phyloP scores from a whole-genome alignment of 2,113 vertebrate genomes.

The Menura novaehollandiae region DNA sequence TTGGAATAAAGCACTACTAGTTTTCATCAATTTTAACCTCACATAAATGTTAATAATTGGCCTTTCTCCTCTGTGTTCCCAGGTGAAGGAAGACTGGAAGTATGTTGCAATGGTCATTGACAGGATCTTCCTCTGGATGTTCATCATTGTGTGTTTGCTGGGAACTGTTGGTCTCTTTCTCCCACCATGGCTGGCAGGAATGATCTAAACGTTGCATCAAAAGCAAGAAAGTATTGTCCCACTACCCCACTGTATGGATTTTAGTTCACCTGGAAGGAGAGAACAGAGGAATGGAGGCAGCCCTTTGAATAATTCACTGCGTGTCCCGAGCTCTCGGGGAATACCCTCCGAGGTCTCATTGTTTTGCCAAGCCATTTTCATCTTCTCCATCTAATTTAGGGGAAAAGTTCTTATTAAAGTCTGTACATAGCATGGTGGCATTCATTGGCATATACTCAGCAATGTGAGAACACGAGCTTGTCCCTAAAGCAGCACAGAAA shows the following conservation, averaged over 20 bases:
- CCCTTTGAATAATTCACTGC: neutral
- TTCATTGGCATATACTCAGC: neutral
- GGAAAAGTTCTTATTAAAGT: constrained; percentile 4
- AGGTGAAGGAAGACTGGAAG: constrained; percentile 99
- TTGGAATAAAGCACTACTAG: neutral
- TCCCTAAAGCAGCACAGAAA: neutral
- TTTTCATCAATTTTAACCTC: neutral
- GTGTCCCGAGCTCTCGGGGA: neutral
- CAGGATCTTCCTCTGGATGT: constrained; percentile 98
- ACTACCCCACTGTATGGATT: neutral
- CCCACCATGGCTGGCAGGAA: constrained; percentile 95
- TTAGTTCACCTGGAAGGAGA: neutral
- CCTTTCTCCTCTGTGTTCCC: neutral
- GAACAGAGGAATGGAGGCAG: neutral
- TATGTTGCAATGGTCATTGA: constrained; percentile 98
- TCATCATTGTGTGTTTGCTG: constrained; percentile 92
- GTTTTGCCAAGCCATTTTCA: neutral
- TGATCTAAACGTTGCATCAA: constrained; percentile 79
- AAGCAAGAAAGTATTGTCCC: neutral
- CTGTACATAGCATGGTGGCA: constrained; percentile 28
- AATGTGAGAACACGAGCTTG: neutral
- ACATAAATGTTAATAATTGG: fast-evolving
- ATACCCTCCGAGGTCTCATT: neutral
- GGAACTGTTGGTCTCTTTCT: constrained; percentile 95
- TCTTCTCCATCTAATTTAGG: constrained; percentile 22